phyloP scores from a whole-genome alignment of 2,888 invertebrate species.

The Baronia brevicornis region DNA sequence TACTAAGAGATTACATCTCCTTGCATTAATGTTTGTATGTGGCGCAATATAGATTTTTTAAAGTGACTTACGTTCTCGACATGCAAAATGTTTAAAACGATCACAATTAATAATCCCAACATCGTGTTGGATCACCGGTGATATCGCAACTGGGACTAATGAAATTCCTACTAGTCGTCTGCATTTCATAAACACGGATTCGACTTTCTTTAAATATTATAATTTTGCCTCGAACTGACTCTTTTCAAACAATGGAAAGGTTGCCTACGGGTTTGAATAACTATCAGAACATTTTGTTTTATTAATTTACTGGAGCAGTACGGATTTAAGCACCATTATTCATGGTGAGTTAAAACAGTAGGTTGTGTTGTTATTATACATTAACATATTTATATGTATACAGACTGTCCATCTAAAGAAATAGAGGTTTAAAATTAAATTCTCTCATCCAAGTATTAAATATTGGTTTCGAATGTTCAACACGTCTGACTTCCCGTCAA shows the following conservation, averaged over 20 bases:
- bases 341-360: too few species aligned
- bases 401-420: too few species aligned
- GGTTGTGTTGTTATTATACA: too few species aligned
- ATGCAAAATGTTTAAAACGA: slow-evolving; percentile 29
- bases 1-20: too few species aligned
- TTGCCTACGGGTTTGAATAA: too few species aligned
- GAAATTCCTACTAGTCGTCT: slow-evolving; percentile 20
- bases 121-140: slow-evolving; percentile 36
- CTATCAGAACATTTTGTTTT: slow-evolving; percentile 11
- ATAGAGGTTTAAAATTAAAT: too few species aligned
- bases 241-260: slow-evolving; percentile 35
- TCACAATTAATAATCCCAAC: slow-evolving; percentile 27
- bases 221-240: slow-evolving; percentile 29
- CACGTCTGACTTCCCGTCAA: too few species aligned
- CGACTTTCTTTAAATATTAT: slow-evolving; percentile 35
- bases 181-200: slow-evolving; percentile 43
- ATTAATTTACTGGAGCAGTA: too few species aligned
- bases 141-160: slow-evolving; percentile 25
- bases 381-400: too few species aligned
- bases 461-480: too few species aligned
- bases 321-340: too few species aligned
- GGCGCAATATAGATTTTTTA: not conserved
- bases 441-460: too few species aligned
- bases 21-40: not conserved
- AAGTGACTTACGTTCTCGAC: slow-evolving; percentile 37